Evolutionary conservation across 35 echinoderm and acorn worm genomes (phyloP), one percentile per base, ranked within the genome.

Genomic region (Heliocidaris erythrogramma): DNA sequence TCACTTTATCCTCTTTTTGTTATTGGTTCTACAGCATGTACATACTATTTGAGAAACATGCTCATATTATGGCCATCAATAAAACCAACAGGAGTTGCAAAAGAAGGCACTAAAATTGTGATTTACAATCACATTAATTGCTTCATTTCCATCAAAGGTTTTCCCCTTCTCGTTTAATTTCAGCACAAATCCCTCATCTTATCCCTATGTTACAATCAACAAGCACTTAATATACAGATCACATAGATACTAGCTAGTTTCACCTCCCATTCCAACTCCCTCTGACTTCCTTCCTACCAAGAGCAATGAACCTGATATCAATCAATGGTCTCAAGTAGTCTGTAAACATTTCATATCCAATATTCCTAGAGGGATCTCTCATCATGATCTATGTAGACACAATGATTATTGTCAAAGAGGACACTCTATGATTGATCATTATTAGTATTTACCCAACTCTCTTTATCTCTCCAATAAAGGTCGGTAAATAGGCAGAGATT

Each of bases 321-420:
- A 78, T 78, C 65, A 78, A 27, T 21, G 24, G 4, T 78, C 27
- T 78, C 65, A 27, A 78, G 65, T 78, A 78, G 65, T 78, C 65
- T 78, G 65, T 78, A 18, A 78, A 78, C 65, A 78, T 78, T 78
- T 78, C 65, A 78, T 78, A 78, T 78, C 65, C 65, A 78, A 78
- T 78, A 0, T 1, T 42, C 35, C 35, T 42, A 42, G 35, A 42
- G 35, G 35, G 35, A 78, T n/a, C 65, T 78, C 65, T 78, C 65
- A 78, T 78, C 21, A 78, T 69, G 17, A 69, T 69, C 11, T 24
- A 69, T 78, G 65, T 78, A 78, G 65, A 78, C 65, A 78, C 65
- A 78, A 78, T 78, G 65, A 78, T 78, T 16, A 69, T 69, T 78
- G 65, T 78, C 65, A 78, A 42, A 78, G 65, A 78, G 65, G 65